Evolutionary conservation across 2,888 invertebrate genomes (phyloP), one percentile per base, ranked within the genome.

Genomic region (Monopis laevigella): DNA sequence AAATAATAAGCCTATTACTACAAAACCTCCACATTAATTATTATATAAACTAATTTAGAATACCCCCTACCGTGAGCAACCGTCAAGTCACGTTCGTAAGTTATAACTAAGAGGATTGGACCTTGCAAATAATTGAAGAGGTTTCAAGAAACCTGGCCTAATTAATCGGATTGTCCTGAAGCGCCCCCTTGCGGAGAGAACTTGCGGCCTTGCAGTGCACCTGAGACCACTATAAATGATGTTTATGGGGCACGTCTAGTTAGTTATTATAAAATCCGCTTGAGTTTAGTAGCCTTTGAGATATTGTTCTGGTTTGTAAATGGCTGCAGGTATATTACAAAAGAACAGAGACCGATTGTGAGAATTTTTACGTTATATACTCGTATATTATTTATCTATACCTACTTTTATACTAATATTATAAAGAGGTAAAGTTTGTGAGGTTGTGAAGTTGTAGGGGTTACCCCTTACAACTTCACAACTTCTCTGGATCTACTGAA

Each of bases 111-210:
- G 30, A 32, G 32, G 32, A 32, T 16, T 32, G 6, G 32, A 16
- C 10, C 14, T 43, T 48, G 48, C 49, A 58, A 70, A 67, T 70
- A 62, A 68, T 69, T 67, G 58, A 69, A 63, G 62, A 60, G 62
- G 60, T 56, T 61, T 58, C 57, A 49, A 53, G 59, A 51, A 50
- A 55, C 54, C 16, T n/a, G 21, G 59, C 54, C 62, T 66, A 64
- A 69, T 69, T 70, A 68, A 71, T 72, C 62, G 69, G 62, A 54
- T 59, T 58, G 59, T 54, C 59, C 48, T 49, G 54, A 56, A 57
- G 51, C 53, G 42, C 51, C 47, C 53, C 51, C 48, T 35, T 44
- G 42, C 43, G 45, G 45, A 17, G 21, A 16, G 21, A 45, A 46
- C 47, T 47, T 50, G 39, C 44, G 36, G 41, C 48, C 46, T 47